Conservation (phyloP, 2,113 vertebrate genomes). For the Mastomys natalensis region DNA sequence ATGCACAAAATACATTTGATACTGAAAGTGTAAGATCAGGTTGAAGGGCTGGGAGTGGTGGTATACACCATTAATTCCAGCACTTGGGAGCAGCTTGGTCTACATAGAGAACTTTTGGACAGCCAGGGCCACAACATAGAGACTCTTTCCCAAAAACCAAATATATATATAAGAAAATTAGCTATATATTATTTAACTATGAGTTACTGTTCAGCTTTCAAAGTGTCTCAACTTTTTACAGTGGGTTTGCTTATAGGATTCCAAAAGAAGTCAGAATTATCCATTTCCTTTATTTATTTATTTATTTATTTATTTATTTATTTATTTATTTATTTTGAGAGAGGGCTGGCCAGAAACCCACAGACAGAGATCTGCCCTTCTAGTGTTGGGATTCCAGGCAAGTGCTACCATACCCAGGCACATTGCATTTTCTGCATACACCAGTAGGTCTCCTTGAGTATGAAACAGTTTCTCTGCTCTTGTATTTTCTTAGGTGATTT, state of each 20-base stretch:
- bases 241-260: neutral
- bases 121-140: neutral
- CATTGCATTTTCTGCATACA: neutral
- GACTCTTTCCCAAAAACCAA: neutral
- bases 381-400: neutral
- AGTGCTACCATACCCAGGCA: neutral
- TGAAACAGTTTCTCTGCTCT: neutral
- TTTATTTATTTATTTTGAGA: too few species aligned
- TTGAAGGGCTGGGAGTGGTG: neutral
- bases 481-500: neutral
- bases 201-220: neutral
- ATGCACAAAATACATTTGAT: neutral
- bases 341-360: neutral
- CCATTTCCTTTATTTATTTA: too few species aligned
- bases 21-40: neutral
- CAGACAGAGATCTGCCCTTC: neutral
- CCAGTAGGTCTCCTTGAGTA: neutral
- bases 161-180: neutral
- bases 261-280: neutral
- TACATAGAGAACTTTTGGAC: neutral
- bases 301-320: too few species aligned
- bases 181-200: neutral
- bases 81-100: neutral
- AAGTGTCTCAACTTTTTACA: neutral
- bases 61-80: neutral